Percentiles rank a stretch among this genome's conserved stretches.
Conservation (phyloP, 2,113 vertebrate genomes). For the Callospermophilus lateralis region DNA sequence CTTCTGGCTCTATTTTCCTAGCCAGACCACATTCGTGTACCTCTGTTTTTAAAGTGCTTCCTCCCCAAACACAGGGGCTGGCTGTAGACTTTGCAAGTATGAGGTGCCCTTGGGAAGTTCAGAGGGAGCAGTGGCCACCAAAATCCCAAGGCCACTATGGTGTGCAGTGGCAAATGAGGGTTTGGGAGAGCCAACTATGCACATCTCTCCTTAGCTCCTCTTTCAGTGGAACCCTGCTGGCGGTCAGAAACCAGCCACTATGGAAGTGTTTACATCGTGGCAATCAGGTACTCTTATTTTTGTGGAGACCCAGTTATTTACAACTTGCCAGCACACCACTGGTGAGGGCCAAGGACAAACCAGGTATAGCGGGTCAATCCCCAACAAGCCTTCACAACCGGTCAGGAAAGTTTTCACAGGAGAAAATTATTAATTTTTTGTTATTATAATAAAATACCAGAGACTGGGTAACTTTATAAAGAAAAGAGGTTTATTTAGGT, state of each 20-base stretch:
- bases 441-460: not conserved
- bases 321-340: not conserved
- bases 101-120: not conserved
- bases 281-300: not conserved
- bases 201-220: not conserved
- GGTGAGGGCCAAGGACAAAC: not conserved
- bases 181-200: not conserved
- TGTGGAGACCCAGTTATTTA: not conserved
- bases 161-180: too few species aligned
- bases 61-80: not conserved
- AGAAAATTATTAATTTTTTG: not conserved
- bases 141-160: not conserved
- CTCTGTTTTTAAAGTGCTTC: not conserved
- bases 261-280: not conserved
- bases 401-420: not conserved
- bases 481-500: not conserved
- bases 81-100: not conserved
- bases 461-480: not conserved
- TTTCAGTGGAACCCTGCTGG: fast-evolving
- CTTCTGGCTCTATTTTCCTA: not conserved
- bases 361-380: not conserved
- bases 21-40: not conserved
- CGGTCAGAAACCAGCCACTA: not conserved
- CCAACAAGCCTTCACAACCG: not conserved
- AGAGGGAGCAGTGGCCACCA: not conserved